phyloP scores from a whole-genome alignment of 2,113 vertebrate species.

The Cheilinus undulatus region DNA sequence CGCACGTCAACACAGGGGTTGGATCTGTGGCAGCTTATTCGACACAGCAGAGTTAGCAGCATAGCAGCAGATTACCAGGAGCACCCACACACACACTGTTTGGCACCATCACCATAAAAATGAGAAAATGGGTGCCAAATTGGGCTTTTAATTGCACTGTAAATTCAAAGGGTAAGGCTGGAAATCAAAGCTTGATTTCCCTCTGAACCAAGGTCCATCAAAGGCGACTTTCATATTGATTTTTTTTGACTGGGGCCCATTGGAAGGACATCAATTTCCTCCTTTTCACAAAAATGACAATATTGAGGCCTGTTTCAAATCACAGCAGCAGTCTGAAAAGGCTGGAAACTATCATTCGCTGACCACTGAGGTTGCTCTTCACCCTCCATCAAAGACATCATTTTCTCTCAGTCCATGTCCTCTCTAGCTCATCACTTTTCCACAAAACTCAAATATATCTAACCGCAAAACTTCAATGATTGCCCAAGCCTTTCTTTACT shows the following conservation, averaged over 20 bases:
- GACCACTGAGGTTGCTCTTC: slow-evolving; percentile 17
- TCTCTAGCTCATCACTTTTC: slow-evolving; percentile 22
- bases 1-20: slow-evolving; percentile 41
- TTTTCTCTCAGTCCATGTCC: slow-evolving; percentile 17
- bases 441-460: neutral
- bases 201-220: slow-evolving; percentile 32
- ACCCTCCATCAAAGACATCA: slow-evolving; percentile 5
- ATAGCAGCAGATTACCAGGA: slow-evolving; percentile 23
- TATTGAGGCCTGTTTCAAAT: slow-evolving; percentile 28
- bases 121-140: slow-evolving; percentile 64
- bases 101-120: slow-evolving; percentile 60
- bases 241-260: slow-evolving; percentile 6
- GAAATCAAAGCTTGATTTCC: slow-evolving; percentile 42
- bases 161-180: slow-evolving; percentile 57
- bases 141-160: slow-evolving; percentile 70
- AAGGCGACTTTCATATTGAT: slow-evolving; percentile 19
- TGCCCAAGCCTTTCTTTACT: no score
- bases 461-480: no score
- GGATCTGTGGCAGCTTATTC: slow-evolving; percentile 10
- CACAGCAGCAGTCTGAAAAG: slow-evolving; percentile 8
- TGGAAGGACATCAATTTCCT: slow-evolving; percentile 6
- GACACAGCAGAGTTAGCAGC: slow-evolving; percentile 56
- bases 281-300: neutral
- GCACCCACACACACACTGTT: slow-evolving; percentile 45
- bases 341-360: slow-evolving; percentile 22